phyloP scores from a whole-genome alignment of 2,113 vertebrate genomes.

The Scartelaos histophorus region DNA sequence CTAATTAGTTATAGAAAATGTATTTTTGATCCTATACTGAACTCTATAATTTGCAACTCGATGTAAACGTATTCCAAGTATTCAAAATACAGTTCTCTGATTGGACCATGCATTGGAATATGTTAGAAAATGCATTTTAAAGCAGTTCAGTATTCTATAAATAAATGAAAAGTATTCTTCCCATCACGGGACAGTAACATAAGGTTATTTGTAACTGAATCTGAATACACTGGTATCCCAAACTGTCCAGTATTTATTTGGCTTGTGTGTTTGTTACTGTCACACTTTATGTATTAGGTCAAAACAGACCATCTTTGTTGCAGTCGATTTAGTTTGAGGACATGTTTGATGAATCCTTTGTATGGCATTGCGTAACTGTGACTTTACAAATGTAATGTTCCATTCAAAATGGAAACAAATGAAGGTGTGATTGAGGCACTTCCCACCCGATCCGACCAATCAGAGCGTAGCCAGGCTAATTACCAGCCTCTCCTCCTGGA shows the following conservation, averaged over 20 bases:
- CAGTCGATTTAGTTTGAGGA: conserved; percentile 16
- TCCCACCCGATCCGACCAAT: conserved; percentile 54
- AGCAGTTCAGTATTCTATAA: not conserved
- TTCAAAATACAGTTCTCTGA: too few species aligned
- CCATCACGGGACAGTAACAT: not conserved
- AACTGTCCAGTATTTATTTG: not conserved
- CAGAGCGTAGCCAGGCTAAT: conserved; percentile 37
- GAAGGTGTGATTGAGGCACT: conserved; percentile 54
- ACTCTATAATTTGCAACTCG: too few species aligned
- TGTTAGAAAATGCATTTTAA: too few species aligned
- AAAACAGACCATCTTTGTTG: conserved; percentile 20
- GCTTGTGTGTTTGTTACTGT: not conserved
- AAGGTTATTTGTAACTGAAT: not conserved
- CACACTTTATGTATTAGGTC: conserved; percentile 15
- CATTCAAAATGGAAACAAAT: conserved; percentile 48
- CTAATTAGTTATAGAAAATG: too few species aligned
- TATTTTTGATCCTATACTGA: too few species aligned
- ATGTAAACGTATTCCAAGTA: too few species aligned
- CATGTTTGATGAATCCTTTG: conserved; percentile 26
- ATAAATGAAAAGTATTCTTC: too few species aligned
- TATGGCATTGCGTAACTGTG: conserved; percentile 60
- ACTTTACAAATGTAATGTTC: conserved; percentile 62
- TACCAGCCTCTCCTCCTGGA: conserved; percentile 53
- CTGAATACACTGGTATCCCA: not conserved
- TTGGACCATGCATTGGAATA: too few species aligned